Base-by-base conservation (phyloP, 2,113 vertebrate species). In the Callopanchax toddi region DNA sequence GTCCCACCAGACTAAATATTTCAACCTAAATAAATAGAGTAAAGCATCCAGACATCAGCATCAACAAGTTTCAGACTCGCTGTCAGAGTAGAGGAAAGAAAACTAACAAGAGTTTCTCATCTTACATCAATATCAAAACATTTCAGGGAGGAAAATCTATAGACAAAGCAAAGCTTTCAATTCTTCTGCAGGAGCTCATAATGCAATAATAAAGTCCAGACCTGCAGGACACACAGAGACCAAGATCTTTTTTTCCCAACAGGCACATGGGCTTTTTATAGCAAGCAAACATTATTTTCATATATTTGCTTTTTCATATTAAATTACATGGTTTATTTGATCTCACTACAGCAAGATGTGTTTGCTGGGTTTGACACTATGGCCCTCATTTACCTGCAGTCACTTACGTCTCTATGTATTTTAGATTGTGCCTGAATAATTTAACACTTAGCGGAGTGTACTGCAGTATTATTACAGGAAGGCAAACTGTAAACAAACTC, bases 371-470 rank as follows among this genome's bases (percentile, higher is more conserved):
- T 77, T 63, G 71, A 77, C 49, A 58, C 48, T 17, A 15, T 3
- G 58, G 25, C 52, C 17, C 7, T 62, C 8, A 32, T 20, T 52
- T 49, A 71, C 57, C 60, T 69, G 50, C 65, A 66, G 67, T 67
- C 65, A 48, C 53, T 73, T 60, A 59, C 55, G 58, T 42, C 57
- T 62, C 50, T 21, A 57, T 77, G 46, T 76, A 61, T 79, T 82
- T 78, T 49, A 60, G 64, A 75, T 75, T 39, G n/a, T n/a, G 20
- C 17, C 22, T 86, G 42, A 79, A 87, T 81, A 69, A 87, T 83
- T 81, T 62, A 82, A 37, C 32, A 23, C 21, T 76, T 25, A 56
- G 60, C 44, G 11, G 60, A 60, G 34, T 74, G 61, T 44, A 55
- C 45, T 69, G 71, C 69, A 52, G 52, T 26, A 68, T 79, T 50